Evolutionary conservation across 2,113 vertebrate genomes (phyloP).

Genomic region (rat (Rattus norvegicus)): DNA sequence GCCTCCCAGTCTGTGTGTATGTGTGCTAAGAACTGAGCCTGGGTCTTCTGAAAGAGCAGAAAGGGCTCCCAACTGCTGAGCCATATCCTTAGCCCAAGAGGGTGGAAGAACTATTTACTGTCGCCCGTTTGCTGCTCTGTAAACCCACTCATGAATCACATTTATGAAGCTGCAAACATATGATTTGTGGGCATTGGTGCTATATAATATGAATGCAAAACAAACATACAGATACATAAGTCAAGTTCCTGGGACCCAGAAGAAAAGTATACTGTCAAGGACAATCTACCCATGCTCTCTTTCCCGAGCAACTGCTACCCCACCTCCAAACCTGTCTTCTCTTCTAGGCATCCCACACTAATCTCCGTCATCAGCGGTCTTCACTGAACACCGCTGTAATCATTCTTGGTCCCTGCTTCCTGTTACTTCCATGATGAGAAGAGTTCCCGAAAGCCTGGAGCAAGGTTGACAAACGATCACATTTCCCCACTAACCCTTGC

Average conservation of each 20-base stretch:
- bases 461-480: background rate
- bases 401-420: background rate
- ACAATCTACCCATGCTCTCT: background rate
- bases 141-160: background rate
- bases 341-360: background rate
- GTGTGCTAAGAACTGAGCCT: background rate
- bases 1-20: too few relatives aligned
- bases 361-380: background rate
- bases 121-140: slow-evolving; percentile 12
- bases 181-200: background rate
- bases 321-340: background rate
- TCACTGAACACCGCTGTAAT: background rate
- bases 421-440: background rate
- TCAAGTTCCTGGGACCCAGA: background rate
- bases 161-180: background rate
- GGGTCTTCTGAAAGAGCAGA: background rate
- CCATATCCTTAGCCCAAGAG: background rate
- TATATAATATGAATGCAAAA: background rate
- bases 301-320: background rate
- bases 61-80: background rate
- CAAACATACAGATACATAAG: background rate
- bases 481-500: background rate
- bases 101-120: background rate
- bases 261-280: background rate
- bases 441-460: background rate